Percentiles rank a stretch among this genome's conserved stretches.
Evolutionary conservation across 2,888 invertebrate genomes (phyloP).

Genomic region (Ceriagrion tenellum): DNA sequence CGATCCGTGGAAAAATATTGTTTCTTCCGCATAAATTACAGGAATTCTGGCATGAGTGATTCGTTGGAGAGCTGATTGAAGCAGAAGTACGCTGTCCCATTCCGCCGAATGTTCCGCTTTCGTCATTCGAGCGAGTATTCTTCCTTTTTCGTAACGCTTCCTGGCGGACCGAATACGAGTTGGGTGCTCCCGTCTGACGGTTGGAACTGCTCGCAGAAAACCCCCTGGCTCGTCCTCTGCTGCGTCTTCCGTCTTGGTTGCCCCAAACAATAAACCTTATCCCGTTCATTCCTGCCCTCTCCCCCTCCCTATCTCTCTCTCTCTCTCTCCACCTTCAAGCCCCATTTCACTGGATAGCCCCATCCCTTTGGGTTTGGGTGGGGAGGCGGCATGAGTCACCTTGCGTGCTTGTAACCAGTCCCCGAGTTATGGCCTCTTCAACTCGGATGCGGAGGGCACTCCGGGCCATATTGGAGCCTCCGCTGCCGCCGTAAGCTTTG

Average conservation of each 20-base stretch:
- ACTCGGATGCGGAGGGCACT: neutral
- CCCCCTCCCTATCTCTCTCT: neutral
- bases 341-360: neutral
- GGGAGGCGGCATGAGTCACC: neutral
- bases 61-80: too few relatives aligned
- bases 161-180: too few relatives aligned
- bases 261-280: neutral
- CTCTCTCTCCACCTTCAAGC: neutral
- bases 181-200: neutral
- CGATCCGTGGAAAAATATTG: too few relatives aligned
- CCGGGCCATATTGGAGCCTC: neutral
- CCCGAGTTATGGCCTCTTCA: constrained; percentile 11
- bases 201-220: neutral
- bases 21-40: too few relatives aligned
- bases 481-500: neutral
- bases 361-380: too few relatives aligned
- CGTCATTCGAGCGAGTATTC: neutral
- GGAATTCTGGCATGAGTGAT: too few relatives aligned
- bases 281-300: too few relatives aligned
- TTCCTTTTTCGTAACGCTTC: neutral
- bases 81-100: too few relatives aligned
- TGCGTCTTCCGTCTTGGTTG: neutral
- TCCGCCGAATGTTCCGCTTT: neutral
- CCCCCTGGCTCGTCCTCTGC: neutral
- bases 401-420: constrained; percentile 1